Evolutionary conservation across 2,113 vertebrate species (phyloP), one percentile per base, ranked within the genome.

Genomic region (Pagrus major): DNA sequence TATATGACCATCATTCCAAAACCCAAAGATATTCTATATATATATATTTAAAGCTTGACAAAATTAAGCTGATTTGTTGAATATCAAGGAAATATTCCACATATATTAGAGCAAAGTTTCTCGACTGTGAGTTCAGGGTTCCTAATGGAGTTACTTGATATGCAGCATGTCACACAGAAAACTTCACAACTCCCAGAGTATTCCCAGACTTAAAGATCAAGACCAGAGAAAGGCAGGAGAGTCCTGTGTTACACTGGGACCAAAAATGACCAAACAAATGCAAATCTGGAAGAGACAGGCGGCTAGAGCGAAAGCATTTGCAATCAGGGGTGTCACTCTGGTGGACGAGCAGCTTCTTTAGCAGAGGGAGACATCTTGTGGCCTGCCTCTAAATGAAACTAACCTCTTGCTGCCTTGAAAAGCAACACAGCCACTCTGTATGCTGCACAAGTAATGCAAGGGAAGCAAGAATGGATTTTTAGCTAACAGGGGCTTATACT

Each of bases 361-460:
- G 92, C 55, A 80, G 67, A 94, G 90, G 88, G 90, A 90, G 94
- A 94, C 93, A 93, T 93, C 94, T 95, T 90, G 93, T 95, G 95
- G 94, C 75, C 71, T 86, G 71, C 58, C 69, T 83, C 64, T 81
- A 89, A 85, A 88, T 78, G 42, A 88, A 88, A 81, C 51, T 55
- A 71, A 86, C 80, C 77, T 81, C 75, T 64, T 18, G 25, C 66
- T 25, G 82, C 72, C 21, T 16, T 27, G 54, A 49, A 78, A 77
- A 56, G 46, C 44, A 84, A 35, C 70, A 58, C 55, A 72, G 54
- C 59, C 60, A 66, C 81, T 90, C 72, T 59, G 75, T 82, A 89
- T 86, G 71, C 85, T 68, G 80, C 60, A 33, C 21, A 20, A 75
- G 85, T 83, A 76, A 31, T 37, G 82, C 87, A 80, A 60, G 5